phyloP scores from a whole-genome alignment of 2,113 vertebrate species.

The Vidua chalybeata region DNA sequence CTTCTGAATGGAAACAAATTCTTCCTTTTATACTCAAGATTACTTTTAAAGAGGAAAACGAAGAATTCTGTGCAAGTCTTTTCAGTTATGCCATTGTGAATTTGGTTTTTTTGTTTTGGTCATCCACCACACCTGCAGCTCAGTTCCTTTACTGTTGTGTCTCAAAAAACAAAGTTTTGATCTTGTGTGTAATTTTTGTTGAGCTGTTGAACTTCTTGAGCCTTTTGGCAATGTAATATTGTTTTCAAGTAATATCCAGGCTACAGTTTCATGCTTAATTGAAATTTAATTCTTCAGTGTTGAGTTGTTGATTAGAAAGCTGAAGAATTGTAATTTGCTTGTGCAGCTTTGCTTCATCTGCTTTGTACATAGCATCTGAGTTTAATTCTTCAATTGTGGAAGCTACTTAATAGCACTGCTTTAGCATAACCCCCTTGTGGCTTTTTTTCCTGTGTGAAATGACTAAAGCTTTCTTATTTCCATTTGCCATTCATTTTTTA shows the following conservation, averaged over 20 bases:
- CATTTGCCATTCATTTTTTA: conserved; percentile 87
- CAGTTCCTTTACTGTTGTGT: conserved; percentile 51
- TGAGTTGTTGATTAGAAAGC: conserved; percentile 48
- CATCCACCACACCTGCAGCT: neutral
- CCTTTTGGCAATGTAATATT: neutral
- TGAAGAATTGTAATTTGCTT: conserved; percentile 72
- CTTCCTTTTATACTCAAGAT: neutral
- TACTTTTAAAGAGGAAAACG: neutral
- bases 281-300: conserved; percentile 61
- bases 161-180: conserved; percentile 19
- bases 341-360: conserved; percentile 72
- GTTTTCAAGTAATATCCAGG: neutral
- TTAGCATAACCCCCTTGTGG: conserved; percentile 63
- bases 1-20: conserved; percentile 46
- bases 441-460: conserved; percentile 73
- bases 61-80: conserved; percentile 38
- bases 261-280: conserved; percentile 46
- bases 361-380: conserved; percentile 68
- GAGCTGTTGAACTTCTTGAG: conserved; percentile 31
- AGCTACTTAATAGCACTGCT: conserved; percentile 70
- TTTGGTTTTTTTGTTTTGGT: neutral
- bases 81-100: conserved; percentile 48
- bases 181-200: conserved; percentile 62
- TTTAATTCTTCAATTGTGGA: conserved; percentile 59
- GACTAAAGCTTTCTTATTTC: conserved; percentile 81